A percentile compares a stretch with the other conserved stretches of the same genome.
Conservation (phyloP, 2,888 invertebrate genomes). For the Chaetogeoica ovagalla region DNA sequence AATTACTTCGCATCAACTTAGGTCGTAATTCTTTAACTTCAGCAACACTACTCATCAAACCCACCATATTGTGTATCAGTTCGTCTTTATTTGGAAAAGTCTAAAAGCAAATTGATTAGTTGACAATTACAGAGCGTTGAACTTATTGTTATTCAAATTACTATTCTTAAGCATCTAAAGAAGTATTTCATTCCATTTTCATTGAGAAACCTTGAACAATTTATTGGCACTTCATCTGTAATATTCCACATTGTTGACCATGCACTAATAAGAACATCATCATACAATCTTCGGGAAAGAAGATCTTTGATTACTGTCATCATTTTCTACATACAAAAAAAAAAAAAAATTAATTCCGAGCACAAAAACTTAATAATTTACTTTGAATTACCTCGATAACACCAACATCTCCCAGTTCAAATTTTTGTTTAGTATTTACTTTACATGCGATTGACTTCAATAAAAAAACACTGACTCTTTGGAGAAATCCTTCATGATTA, state of each 20-base stretch:
- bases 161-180: conserved; percentile 81
- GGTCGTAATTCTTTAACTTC: conserved; percentile 83
- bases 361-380: not conserved
- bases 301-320: conserved; percentile 82
- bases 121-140: not conserved
- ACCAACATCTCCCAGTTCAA: conserved; percentile 85
- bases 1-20: conserved; percentile 81
- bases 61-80: conserved; percentile 96
- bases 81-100: conserved; percentile 87
- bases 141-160: conserved; percentile 55
- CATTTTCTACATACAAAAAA: conserved; percentile 61
- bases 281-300: conserved; percentile 75
- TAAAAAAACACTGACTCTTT: conserved; percentile 90
- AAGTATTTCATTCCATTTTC: conserved; percentile 89
- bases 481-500: conserved; percentile 88
- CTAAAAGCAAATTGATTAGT: conserved; percentile 62
- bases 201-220: conserved; percentile 88
- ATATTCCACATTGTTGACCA: conserved; percentile 99
- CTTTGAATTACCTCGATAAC: conserved; percentile 72
- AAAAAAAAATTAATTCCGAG: not conserved
- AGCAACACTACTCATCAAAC: conserved; percentile 91
- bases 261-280: conserved; percentile 93
- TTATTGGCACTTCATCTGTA: conserved; percentile 92
- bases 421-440: conserved; percentile 90
- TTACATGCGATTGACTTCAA: conserved; percentile 95